A percentile compares a stretch with the other conserved stretches of the same genome.
Conservation (phyloP, 2,888 invertebrate species). For the Mesorhabditis spiculigera region DNA sequence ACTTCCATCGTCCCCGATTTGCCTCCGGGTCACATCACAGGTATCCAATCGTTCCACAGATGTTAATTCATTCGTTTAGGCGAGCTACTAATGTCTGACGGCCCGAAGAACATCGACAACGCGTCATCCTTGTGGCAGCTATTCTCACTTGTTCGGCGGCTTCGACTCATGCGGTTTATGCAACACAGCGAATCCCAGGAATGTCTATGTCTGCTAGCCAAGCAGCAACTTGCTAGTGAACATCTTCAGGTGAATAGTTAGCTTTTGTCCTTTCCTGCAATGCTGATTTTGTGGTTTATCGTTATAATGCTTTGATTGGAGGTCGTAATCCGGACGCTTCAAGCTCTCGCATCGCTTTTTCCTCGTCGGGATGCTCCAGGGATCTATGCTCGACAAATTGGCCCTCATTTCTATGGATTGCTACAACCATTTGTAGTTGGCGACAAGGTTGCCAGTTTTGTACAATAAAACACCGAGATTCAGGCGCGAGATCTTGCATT, state of each 20-base stretch:
- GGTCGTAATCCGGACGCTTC: constrained; percentile 76
- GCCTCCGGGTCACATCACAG: constrained; percentile 65
- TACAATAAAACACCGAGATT: not conserved
- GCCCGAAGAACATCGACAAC: constrained; percentile 67
- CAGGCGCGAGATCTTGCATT: no score
- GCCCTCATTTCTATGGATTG: constrained; percentile 23
- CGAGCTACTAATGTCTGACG: constrained; percentile 72
- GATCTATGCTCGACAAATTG: constrained; percentile 27
- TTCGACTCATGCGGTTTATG: constrained; percentile 62
- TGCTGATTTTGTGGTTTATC: not conserved
- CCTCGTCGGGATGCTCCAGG: constrained; percentile 70
- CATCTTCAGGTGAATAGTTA: constrained; percentile 23
- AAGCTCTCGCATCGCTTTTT: constrained; percentile 76
- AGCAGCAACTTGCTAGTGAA: constrained; percentile 25
- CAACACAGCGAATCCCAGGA: constrained; percentile 30
- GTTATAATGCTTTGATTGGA: constrained; percentile 54
- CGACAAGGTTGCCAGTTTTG: not conserved
- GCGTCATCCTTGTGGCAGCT: constrained; percentile 80
- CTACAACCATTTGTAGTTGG: constrained; percentile 12
- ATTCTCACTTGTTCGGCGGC: constrained; percentile 82
- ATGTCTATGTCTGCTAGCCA: constrained; percentile 24
- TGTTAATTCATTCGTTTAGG: no score
- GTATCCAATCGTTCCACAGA: no score
- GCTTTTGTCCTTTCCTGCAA: no score
- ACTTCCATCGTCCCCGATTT: constrained; percentile 61